Base-by-base conservation (phyloP, 2,113 vertebrate genomes). In the Turnix velox region DNA sequence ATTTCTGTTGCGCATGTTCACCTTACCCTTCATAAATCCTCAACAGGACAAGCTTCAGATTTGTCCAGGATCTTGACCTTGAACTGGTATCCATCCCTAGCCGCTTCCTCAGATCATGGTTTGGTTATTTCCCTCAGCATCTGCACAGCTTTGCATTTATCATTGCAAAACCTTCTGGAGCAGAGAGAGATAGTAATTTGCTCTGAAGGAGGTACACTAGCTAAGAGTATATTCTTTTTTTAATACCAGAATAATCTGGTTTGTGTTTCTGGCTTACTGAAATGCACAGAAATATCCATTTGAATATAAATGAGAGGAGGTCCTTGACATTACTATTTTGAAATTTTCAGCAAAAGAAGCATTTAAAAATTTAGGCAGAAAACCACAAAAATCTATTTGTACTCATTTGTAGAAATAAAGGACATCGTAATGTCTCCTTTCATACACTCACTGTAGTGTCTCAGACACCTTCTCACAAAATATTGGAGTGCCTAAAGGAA, bases 191-290 rank as follows among this genome's bases (percentile, higher is more conserved):
- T 43, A 30, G 58, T 66, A 66, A 80, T 94, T 94, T 93, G 77
- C 62, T 92, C 81, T 76, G 81, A 95, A 92, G 54, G 58, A 93
- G 91, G 78, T 91, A 68, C 66, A 76, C 33, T 51, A 62, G 87
- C 66, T 93, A 95, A 71, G 71, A 90, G 46, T 69, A 82, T 27
- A 42, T 88, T 92, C 88, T 90, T 92, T 92, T 94, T 86, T 92
- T 87, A 93, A 93, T 85, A 92, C 71, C 67, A 96, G 91, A 92
- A 91, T 95, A 57, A 94, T 78, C 65, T 95, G 69, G 74, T 84
- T 94, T 6, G 4, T 90, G 73, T 82, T 93, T 91, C 71, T 85
- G 78, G 73, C 82, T 92, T 94, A 69, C 84, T 87, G 82, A 95
- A 88, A 65, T 33, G 81, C 51, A 85, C 37, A 91, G 71, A 82